Evolutionary conservation across 2,797 vertebrate species (phyloP).

Genomic region (Botia almorhae): DNA sequence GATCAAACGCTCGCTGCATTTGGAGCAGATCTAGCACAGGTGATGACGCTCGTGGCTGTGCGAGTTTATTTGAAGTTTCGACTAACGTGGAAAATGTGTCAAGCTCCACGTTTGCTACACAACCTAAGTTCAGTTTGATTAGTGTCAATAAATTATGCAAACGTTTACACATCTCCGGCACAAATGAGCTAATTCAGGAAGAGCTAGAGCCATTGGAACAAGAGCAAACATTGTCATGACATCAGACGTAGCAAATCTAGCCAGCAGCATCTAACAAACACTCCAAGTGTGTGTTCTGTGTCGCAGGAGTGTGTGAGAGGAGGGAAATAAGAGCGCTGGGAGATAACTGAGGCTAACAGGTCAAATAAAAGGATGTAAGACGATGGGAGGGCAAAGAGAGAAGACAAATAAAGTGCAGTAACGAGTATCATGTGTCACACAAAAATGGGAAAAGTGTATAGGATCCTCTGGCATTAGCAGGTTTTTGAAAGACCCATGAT

Average conservation of each 20-base stretch:
- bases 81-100: constrained; percentile 46
- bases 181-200: constrained; percentile 41
- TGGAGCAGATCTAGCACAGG: constrained; percentile 41
- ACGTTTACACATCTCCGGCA: constrained; percentile 54
- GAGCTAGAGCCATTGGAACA: constrained; percentile 40
- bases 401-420: constrained; percentile 51
- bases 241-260: no score
- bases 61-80: constrained; percentile 55
- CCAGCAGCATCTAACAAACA: constrained; percentile 52
- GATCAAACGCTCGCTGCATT: constrained; percentile 52
- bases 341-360: constrained; percentile 38
- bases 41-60: constrained; percentile 37
- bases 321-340: constrained; percentile 47
- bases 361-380: constrained; percentile 43
- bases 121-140: constrained; percentile 22
- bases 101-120: constrained; percentile 48
- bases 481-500: constrained; percentile 23
- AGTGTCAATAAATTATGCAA: constrained; percentile 47
- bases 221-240: constrained; percentile 50
- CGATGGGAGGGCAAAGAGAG: constrained; percentile 43
- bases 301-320: constrained; percentile 54
- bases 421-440: constrained; percentile 42
- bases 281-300: constrained; percentile 50
- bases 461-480: constrained; percentile 26
- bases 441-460: constrained; percentile 27